Evolutionary conservation across 2,113 vertebrate species (phyloP), one percentile per base, ranked within the genome.

Genomic region (Accipiter cooperii): DNA sequence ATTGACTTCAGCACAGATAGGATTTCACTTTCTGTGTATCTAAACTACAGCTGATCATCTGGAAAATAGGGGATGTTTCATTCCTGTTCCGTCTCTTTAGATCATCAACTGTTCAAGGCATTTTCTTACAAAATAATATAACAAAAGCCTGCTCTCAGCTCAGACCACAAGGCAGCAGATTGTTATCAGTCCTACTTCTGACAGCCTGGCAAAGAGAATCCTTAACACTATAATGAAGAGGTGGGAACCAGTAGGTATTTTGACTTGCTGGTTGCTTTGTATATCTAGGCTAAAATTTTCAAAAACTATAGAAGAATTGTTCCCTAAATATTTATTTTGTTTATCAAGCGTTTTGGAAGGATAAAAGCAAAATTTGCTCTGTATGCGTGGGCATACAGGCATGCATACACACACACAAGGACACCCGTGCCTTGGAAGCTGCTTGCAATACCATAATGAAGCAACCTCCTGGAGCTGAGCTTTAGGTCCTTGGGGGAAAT

Each of bases 331-430:
- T 34, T 82, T 4, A 10, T 82, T 89, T 84, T 87, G 38, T 54
- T 87, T 84, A 65, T 38, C 17, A 75, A 79, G 51, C 2, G 0
- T n/a, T 4, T 33, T 38, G 49, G 29, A 89, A 89, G 22, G 55
- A 33, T 16, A 65, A 57, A 54, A 89, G n/a, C 24, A 73, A 47
- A 79, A 44, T 87, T 38, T 70, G 46, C 36, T 36, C 29, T 13
- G 3, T 18, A 36, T 68, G 87, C 28, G 79, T n/a, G 85, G 85
- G 42, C 63, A 75, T 4, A 31, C 33, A 85, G 74, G 71, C 38
- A 8, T 2, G 44, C 44, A 26, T 7, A 7, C 64, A 9, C 26
- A 38, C 68, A 65, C 40, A 64, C 78, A 52, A 0, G 0, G 26
- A 79, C 40, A 26, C 2, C 1, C 0, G 1, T 60, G 52, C 71